Conservation (phyloP, 2,113 vertebrate genomes). For the Bubo scandiacus region DNA sequence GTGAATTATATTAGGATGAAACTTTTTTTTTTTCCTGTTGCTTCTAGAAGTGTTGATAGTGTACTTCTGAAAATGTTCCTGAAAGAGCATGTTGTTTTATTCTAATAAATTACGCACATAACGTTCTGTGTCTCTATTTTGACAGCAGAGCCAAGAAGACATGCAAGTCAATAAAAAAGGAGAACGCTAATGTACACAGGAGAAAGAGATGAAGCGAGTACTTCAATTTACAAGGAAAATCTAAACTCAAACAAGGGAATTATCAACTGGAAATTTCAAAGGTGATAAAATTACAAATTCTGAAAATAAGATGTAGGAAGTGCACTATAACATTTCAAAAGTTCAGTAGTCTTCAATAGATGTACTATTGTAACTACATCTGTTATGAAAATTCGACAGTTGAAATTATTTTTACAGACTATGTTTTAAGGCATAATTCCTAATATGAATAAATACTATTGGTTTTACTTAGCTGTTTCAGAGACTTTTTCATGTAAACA, state of each 20-base stretch:
- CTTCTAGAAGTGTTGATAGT: not conserved
- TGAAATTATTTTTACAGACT: slow-evolving; percentile 36
- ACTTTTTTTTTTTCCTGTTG: not conserved
- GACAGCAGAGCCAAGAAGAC: too few relatives aligned
- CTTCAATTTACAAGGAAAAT: too few relatives aligned
- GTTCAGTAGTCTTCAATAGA: slow-evolving; percentile 1
- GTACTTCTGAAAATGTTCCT: not conserved
- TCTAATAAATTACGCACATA: too few relatives aligned
- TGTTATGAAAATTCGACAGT: slow-evolving; percentile 41
- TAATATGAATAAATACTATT: not conserved
- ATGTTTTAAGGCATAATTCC: not conserved
- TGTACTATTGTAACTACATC: slow-evolving; percentile 37
- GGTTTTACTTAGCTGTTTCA: not conserved
- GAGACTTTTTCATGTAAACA: slow-evolving; percentile 1
- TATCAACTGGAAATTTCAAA: too few relatives aligned
- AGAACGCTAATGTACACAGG: too few relatives aligned
- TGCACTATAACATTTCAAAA: slow-evolving; percentile 40
- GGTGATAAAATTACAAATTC: too few relatives aligned
- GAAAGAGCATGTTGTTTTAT: not conserved
- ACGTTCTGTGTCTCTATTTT: too few relatives aligned
- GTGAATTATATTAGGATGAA: not conserved
- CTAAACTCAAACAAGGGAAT: too few relatives aligned
- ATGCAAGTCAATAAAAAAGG: too few relatives aligned
- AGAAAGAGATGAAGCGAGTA: too few relatives aligned
- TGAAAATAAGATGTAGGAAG: slow-evolving; percentile 40